Base-by-base conservation (phyloP, 2,888 invertebrate genomes). In the Acanthacorydalis orientalis region DNA sequence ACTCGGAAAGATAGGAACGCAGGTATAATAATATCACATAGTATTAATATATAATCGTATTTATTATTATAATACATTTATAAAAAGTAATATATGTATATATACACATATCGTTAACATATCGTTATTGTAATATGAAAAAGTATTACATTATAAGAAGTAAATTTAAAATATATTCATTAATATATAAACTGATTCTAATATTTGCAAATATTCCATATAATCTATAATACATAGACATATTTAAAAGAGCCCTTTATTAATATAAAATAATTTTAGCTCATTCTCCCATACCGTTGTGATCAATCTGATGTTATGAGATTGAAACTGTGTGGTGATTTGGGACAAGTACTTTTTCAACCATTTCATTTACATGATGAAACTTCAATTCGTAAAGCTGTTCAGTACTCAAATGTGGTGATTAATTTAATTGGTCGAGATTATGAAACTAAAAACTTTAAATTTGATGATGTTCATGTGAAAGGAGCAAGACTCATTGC, bases 321-420 rank as follows among this genome's bases (percentile, higher is more conserved):
- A 46, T 68, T 95, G 39, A 92, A 91, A 67, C 69, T 95, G 0
- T 72, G 74, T 57, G 97, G 97, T 16, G 98, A 99, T 67, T 74
- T 98, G 52, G 98, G 97, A 2, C 97, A 97, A 71, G 82, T 96
- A 7, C 70, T 91, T 10, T 96, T 91, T 59, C 79, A 87, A 60
- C 89, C 86, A 10, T 95, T 76, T 64, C 66, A 92, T 59, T 60
- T 97, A 41, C 68, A 74, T 38, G 92, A 97, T 70, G 89, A 93
- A 53, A 83, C 83, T 35, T 80, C 88, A 1, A 83, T 98, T 55
- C 72, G 75, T 2, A 83, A 82, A 57, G 82, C 84, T 9, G 78
- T 98, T 37, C 84, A 85, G 60, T 86, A 98, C 69, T 97, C 97
- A 1, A 95, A 97, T 70, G 90, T 97, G 46, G 98, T 97, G 1